A percentile compares a stretch with the other conserved stretches of the same genome.
Evolutionary conservation across 2,113 vertebrate species (phyloP).

Genomic region (Lichenostomus cassidix): DNA sequence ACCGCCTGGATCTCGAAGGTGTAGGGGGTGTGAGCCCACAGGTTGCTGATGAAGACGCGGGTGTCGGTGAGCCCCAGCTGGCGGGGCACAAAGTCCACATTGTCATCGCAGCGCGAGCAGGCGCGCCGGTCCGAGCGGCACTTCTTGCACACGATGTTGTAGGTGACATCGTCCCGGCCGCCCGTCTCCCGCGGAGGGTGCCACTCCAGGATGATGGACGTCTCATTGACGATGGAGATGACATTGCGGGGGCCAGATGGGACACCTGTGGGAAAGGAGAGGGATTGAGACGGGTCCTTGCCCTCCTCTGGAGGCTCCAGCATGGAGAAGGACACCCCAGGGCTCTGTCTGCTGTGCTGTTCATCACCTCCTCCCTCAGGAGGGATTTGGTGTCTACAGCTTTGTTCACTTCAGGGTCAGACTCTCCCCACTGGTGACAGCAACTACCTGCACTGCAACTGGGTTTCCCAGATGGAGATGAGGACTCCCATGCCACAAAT

Average conservation of each 20-base stretch:
- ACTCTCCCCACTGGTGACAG: not conserved
- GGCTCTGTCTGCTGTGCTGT: accelerated
- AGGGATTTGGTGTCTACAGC: not conserved
- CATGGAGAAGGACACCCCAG: accelerated
- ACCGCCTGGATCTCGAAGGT: slow-evolving; percentile 97
- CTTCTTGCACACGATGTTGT: slow-evolving; percentile 98
- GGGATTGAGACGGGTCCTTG: accelerated
- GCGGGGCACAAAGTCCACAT: slow-evolving; percentile 92
- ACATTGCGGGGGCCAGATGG: slow-evolving; percentile 94
- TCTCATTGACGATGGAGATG: slow-evolving; percentile 96
- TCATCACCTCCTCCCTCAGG: not conserved
- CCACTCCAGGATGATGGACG: slow-evolving; percentile 97
- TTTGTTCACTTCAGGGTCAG: not conserved
- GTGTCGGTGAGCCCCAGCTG: slow-evolving; percentile 92
- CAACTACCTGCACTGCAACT: not conserved
- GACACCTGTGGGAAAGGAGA: slow-evolving; percentile 78
- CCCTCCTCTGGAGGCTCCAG: not conserved
- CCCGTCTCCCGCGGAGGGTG: slow-evolving; percentile 91
- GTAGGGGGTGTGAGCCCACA: slow-evolving; percentile 93
- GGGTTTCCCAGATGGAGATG: not conserved
- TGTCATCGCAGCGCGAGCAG: slow-evolving; percentile 95
- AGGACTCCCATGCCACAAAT: not conserved
- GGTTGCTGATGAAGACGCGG: slow-evolving; percentile 94
- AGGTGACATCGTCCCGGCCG: slow-evolving; percentile 89
- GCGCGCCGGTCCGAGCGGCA: slow-evolving; percentile 87